Conservation (phyloP, 2,888 invertebrate species). For the Plagodis pulveraria region DNA sequence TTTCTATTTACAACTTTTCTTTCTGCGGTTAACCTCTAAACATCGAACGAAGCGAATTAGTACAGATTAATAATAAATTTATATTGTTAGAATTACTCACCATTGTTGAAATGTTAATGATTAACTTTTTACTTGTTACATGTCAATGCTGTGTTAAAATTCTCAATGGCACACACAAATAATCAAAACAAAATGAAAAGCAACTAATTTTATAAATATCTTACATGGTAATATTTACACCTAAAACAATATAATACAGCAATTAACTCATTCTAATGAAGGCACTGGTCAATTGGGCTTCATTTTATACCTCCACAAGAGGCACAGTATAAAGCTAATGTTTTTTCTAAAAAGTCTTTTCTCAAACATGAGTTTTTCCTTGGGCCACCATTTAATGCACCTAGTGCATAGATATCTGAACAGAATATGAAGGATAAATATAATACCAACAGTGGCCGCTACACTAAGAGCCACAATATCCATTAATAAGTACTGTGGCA, state of each 20-base stretch:
- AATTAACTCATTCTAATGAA: conserved; percentile 38
- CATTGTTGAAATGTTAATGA: no score
- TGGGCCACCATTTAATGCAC: conserved; percentile 75
- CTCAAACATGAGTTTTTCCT: conserved; percentile 65
- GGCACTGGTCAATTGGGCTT: conserved; percentile 64
- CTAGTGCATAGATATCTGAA: conserved; percentile 73
- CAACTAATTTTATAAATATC: conserved; percentile 62
- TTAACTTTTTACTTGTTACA: neutral
- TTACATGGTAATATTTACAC: conserved; percentile 72
- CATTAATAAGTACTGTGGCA: conserved; percentile 74
- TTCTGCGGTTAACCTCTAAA: no score
- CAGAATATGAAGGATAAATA: conserved; percentile 66
- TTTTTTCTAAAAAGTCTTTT: conserved; percentile 68
- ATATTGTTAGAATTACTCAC: no score
- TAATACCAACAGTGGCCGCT: conserved; percentile 55
- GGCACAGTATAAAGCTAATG: conserved; percentile 64
- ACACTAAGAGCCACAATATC: conserved; percentile 69
- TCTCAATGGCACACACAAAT: conserved; percentile 3
- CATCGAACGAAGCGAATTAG: no score
- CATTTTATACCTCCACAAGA: conserved; percentile 72
- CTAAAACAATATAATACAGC: conserved; percentile 56
- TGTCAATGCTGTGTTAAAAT: neutral
- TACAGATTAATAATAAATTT: no score
- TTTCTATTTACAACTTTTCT: no score
- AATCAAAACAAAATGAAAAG: conserved; percentile 32